A percentile compares a stretch with the other conserved stretches of the same genome.
Conservation (phyloP, 2,888 invertebrate species). For the Drosophila demipolita region DNA sequence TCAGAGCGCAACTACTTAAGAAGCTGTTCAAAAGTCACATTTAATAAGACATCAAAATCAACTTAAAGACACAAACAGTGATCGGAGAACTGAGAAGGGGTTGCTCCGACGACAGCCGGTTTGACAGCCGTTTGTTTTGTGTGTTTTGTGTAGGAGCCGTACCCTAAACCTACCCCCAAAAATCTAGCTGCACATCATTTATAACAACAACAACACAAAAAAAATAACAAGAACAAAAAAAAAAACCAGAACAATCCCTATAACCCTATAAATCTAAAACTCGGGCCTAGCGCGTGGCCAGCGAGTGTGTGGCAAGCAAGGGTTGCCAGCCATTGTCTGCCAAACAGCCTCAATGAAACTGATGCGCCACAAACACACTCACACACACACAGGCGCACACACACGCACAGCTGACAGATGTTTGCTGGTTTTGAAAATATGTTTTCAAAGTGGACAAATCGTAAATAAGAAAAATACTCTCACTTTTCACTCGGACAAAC, state of each 20-base stretch:
- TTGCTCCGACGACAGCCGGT: constrained; percentile 33
- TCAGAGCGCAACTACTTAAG: constrained; percentile 65
- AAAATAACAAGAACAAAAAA: background rate
- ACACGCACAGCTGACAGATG: constrained; percentile 65
- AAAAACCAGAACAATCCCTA: constrained; percentile 6
- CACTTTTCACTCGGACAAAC: constrained; percentile 58
- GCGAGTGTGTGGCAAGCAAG: constrained; percentile 69
- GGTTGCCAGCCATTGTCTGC: constrained; percentile 39
- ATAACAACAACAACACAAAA: background rate
- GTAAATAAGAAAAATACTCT: constrained; percentile 66
- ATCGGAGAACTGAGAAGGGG: background rate
- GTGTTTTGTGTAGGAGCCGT: constrained; percentile 21
- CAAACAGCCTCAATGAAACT: constrained; percentile 60
- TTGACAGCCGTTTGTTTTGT: constrained; percentile 56
- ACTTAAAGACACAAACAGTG: constrained; percentile 65
- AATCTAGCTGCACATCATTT: constrained; percentile 8
- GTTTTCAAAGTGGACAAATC: constrained; percentile 76
- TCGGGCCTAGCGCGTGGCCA: constrained; percentile 16
- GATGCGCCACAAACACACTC: constrained; percentile 60
- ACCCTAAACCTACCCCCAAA: constrained; percentile 3
- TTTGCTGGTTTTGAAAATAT: constrained; percentile 44
- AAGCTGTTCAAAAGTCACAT: constrained; percentile 62
- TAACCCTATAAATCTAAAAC: constrained; percentile 34
- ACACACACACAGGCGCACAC: background rate
- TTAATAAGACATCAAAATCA: constrained; percentile 77